Conservation (phyloP, 2,113 vertebrate species). For the Clarias gariepinus region DNA sequence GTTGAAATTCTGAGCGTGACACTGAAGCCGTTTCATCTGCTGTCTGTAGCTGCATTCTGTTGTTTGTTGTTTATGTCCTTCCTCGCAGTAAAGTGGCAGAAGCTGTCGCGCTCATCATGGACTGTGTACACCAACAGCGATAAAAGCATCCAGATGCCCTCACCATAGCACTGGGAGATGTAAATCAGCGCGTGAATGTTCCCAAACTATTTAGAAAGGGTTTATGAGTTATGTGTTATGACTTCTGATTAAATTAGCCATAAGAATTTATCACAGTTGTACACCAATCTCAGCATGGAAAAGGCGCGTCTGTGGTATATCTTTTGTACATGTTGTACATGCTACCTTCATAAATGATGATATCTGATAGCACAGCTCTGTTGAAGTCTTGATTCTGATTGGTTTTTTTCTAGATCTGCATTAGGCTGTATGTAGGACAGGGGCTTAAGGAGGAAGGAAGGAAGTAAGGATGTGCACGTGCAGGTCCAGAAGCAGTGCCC, state of each 20-base stretch:
- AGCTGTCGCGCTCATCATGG: not conserved
- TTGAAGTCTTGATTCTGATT: no score
- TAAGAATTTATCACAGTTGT: not conserved
- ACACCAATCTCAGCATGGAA: not conserved
- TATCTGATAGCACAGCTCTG: no score
- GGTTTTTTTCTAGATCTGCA: no score
- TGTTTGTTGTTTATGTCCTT: not conserved
- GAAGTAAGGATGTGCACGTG: no score
- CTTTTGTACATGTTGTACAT: not conserved
- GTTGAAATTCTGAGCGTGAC: not conserved
- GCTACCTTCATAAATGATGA: not conserved
- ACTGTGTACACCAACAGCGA: not conserved
- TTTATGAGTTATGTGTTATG: not conserved
- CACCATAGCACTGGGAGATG: not conserved
- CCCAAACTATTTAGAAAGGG: not conserved
- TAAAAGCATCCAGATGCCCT: constrained; percentile 9
- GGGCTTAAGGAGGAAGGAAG: no score
- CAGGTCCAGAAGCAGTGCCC: no score
- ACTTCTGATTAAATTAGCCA: not conserved
- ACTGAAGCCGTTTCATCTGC: not conserved
- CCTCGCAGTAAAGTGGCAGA: not conserved
- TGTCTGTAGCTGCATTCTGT: not conserved
- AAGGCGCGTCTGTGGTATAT: not conserved
- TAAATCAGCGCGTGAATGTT: not conserved
- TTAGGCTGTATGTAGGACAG: no score